These are phyloP conservation scores for Parthenolecanium corni DNA, from an alignment of 2,888 invertebrate genomes.

Conservation along the genomic window DNA sequence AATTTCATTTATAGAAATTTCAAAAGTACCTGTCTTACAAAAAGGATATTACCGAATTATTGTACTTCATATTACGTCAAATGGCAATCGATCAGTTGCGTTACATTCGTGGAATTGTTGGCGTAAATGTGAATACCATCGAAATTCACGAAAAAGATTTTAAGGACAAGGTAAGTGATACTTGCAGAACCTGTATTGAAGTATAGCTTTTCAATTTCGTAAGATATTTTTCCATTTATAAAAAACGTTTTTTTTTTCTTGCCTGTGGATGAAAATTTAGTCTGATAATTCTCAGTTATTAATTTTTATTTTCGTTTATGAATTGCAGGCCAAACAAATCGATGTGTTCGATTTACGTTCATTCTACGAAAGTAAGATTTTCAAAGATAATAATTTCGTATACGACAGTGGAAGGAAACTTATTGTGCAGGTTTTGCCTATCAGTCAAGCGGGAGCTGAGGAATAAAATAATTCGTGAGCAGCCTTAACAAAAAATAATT, in stretches of 20 bases:
- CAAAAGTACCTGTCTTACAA: conserved; percentile 77
- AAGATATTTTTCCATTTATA: not conserved
- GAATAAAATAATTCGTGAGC: too few species aligned
- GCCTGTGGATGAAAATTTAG: not conserved
- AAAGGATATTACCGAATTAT: conserved; percentile 88
- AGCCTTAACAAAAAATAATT: not conserved
- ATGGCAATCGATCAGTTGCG: conserved; percentile 81
- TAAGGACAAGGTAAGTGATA: conserved; percentile 50
- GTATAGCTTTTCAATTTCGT: not conserved
- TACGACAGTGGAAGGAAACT: conserved; percentile 74
- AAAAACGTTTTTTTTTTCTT: not conserved
- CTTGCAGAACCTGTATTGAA: not conserved
- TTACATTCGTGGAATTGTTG: conserved; percentile 60
- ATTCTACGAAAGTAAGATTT: conserved; percentile 84
- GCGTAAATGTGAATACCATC: conserved; percentile 50
- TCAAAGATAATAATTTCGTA: conserved; percentile 73
- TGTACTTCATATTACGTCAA: conserved; percentile 89
- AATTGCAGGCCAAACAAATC: conserved; percentile 74
- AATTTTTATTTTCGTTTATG: conserved; percentile 28
- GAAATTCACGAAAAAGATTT: conserved; percentile 78
- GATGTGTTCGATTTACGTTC: conserved; percentile 77
- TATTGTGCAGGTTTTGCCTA: conserved; percentile 57
- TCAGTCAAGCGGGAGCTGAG: conserved; percentile 3
- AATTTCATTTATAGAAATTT: too few species aligned
- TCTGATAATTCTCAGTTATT: not conserved